Base-by-base conservation (phyloP, 2,113 vertebrate genomes). In the Microcebus murinus region DNA sequence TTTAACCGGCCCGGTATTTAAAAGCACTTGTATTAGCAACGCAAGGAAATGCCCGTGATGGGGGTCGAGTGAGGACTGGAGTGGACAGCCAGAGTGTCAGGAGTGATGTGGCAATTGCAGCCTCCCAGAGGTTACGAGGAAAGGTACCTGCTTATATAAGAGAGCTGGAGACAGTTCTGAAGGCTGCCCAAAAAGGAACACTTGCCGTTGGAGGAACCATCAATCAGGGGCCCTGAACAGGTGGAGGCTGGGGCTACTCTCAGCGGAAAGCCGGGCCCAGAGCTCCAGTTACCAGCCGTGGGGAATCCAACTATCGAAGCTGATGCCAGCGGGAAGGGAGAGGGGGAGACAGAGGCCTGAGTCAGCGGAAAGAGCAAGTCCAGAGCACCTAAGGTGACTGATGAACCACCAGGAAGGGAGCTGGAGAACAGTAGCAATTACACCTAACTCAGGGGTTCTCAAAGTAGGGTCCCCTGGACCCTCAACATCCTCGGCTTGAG, bases 141-240 rank as follows among this genome's bases (percentile, higher is more conserved):
- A 89, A 87, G 81, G 27, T 23, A 17, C 29, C 92, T 71, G 36
- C 94, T 97, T 97, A 97, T 48, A 25, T 96, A 98, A 97, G 93
- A 79, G 36, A 77, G 71, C 96, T 96, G 93, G 93, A 96, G 73
- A 6, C n/a, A 4, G 85, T 82, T 63, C 97, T 85, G 94, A 84
- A 96, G 85, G 67, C 70, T 27, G 77, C 95, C 97, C 14, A 81
- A 96, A 95, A 97, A 97, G 97, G 97, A 95, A 27, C 77, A 15
- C 20, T 65, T 31, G 81, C n/a, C 23, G 50, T 18, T 8, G 88
- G 73, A 67, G 73, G 76, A 73, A 12, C 92, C 88, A 86, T 98
- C 97, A 91, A 97, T 98, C 97, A 97, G 96, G 93, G 76, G 55
- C 48, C 71, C 88, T 23, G 82, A 98, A 97, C 97, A 98, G 97